Evolutionary conservation across 1,140 invertebrate species (phyloP).

Genomic region (Lasaia peninsularis): DNA sequence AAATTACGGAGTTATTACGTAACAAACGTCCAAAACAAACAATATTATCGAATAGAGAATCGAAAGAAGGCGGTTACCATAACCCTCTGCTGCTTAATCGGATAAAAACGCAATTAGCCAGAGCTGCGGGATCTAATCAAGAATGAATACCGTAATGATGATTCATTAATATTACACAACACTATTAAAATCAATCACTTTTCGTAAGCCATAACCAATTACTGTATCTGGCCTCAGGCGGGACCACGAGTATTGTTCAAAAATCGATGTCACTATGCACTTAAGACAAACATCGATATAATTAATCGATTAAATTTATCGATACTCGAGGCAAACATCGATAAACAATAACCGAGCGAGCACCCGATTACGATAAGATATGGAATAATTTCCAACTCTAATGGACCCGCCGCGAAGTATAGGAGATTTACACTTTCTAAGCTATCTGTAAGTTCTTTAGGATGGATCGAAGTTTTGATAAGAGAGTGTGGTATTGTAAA

Average conservation of each 20-base stretch:
- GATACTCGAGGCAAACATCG: slow-evolving; percentile 60
- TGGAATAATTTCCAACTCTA: slow-evolving; percentile 57
- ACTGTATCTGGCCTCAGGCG: slow-evolving; percentile 18
- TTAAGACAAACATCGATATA: slow-evolving; percentile 56
- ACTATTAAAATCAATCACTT: slow-evolving; percentile 34
- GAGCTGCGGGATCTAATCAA: slow-evolving; percentile 4
- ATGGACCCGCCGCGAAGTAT: slow-evolving; percentile 59
- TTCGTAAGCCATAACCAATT: slow-evolving; percentile 26
- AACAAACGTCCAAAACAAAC: too few species aligned
- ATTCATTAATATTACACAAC: slow-evolving; percentile 25
- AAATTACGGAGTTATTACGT: too few species aligned
- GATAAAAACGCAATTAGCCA: slow-evolving; percentile 1
- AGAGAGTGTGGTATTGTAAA: slow-evolving; percentile 24
- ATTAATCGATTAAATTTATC: slow-evolving; percentile 62
- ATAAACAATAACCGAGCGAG: slow-evolving; percentile 66
- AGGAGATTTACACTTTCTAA: slow-evolving; percentile 73
- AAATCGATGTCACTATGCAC: slow-evolving; percentile 54
- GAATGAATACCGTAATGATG: not conserved
- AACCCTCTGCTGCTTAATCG: not conserved
- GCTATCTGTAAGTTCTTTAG: slow-evolving; percentile 46
- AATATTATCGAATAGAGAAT: too few species aligned
- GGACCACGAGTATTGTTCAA: slow-evolving; percentile 33
- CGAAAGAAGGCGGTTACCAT: too few species aligned
- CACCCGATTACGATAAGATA: slow-evolving; percentile 69
- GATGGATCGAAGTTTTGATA: slow-evolving; percentile 68